Conservation (phyloP, 2,797 vertebrate species). For the Poliocrania exsul region DNA sequence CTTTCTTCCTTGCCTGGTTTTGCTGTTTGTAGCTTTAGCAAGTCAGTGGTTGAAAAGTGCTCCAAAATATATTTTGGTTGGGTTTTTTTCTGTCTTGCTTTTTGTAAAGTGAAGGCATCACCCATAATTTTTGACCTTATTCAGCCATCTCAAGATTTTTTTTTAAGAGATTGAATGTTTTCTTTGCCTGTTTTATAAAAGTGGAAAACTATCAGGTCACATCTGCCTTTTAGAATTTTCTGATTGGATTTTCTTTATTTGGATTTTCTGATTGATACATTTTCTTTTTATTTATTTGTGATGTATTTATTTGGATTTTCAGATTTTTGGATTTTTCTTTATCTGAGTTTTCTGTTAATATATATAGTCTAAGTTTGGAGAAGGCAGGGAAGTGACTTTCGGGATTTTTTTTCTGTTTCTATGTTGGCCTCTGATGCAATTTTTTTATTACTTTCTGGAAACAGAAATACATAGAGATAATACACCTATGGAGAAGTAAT, state of each 20-base stretch:
- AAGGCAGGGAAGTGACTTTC: background rate
- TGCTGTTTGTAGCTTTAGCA: background rate
- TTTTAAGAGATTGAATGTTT: background rate
- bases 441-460: conserved; percentile 42
- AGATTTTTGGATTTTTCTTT: background rate
- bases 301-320: background rate
- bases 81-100: background rate
- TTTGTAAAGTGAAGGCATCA: background rate
- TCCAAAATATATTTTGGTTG: background rate
- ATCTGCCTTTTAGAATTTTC: background rate
- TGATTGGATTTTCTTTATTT: background rate
- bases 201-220: background rate
- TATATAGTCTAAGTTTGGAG: background rate
- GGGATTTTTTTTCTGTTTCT: background rate
- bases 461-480: conserved; percentile 5
- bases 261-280: background rate
- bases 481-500: conserved; percentile 22
- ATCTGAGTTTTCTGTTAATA: background rate
- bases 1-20: background rate
- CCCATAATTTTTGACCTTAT: background rate
- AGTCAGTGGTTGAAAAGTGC: background rate
- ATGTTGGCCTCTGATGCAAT: background rate
- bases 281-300: background rate
- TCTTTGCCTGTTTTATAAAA: background rate
- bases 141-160: background rate